Conservation (phyloP, 2,888 invertebrate genomes). For the Mythimna ferrago region DNA sequence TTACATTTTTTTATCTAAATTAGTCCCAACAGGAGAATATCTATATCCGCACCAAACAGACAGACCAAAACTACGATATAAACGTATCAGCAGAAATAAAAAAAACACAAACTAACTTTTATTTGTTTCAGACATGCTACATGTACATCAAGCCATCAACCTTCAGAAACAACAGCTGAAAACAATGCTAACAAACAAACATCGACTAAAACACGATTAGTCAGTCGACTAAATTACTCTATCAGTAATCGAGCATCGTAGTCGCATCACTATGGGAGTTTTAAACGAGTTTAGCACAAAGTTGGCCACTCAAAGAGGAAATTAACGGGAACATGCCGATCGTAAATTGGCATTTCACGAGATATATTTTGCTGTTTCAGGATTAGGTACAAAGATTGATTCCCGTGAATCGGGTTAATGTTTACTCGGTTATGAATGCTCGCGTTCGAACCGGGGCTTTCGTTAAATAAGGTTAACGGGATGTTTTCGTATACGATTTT, state of each 20-base stretch:
- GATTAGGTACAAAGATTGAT: conserved; percentile 63
- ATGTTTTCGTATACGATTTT: conserved; percentile 39
- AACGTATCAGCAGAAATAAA: not conserved
- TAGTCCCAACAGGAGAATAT: not conserved
- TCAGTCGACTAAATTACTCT: conserved; percentile 54
- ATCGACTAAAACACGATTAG: conserved; percentile 53
- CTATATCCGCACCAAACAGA: not conserved
- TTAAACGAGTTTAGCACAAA: conserved; percentile 64
- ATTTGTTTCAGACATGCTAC: conserved; percentile 4
- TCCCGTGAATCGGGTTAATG: conserved; percentile 56
- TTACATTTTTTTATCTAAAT: no score
- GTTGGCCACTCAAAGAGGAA: conserved; percentile 63
- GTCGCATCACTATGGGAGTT: conserved; percentile 60
- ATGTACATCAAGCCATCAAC: conserved; percentile 4
- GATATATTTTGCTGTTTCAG: conserved; percentile 61
- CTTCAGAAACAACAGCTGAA: conserved; percentile 25
- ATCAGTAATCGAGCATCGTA: conserved; percentile 58
- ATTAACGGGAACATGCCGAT: conserved; percentile 61
- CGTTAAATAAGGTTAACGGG: conserved; percentile 36
- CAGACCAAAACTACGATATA: not conserved
- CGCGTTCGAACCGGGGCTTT: conserved; percentile 19
- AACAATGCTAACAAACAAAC: conserved; percentile 48
- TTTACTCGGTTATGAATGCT: conserved; percentile 52
- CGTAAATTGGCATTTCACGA: conserved; percentile 58
- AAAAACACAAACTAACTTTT: not conserved